phyloP scores from a whole-genome alignment of 2,113 vertebrate genomes.

The Clarias gariepinus region DNA sequence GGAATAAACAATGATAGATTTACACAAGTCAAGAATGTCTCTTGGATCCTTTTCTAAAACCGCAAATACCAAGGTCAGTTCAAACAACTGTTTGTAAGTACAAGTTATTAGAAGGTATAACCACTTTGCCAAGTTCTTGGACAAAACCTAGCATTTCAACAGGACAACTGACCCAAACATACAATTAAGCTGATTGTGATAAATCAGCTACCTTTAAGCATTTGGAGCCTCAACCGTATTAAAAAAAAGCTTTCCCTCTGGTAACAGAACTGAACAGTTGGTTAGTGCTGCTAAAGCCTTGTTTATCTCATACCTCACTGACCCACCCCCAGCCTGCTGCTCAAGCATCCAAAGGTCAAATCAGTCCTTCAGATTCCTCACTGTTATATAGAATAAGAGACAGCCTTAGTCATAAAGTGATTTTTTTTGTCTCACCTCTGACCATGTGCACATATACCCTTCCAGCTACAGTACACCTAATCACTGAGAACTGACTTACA shows the following conservation, averaged over 20 bases:
- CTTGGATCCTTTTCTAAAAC: too few relatives aligned
- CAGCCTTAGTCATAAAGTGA: neutral
- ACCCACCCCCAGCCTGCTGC: slow-evolving; percentile 10
- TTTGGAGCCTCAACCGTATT: too few relatives aligned
- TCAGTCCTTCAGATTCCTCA: slow-evolving; percentile 8
- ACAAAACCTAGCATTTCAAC: too few relatives aligned
- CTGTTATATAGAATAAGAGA: neutral
- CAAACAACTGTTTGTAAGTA: too few relatives aligned
- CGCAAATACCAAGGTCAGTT: too few relatives aligned
- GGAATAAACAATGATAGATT: too few relatives aligned
- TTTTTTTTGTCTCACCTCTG: neutral
- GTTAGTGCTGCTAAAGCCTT: slow-evolving; percentile 7
- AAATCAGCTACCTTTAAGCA: too few relatives aligned
- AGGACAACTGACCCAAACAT: too few relatives aligned
- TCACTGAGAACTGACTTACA: neutral
- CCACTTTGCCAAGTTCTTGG: too few relatives aligned
- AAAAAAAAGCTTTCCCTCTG: neutral
- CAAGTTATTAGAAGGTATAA: too few relatives aligned
- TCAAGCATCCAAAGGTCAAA: slow-evolving; percentile 21
- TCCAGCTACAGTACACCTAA: neutral
- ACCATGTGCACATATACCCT: neutral
- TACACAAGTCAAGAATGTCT: too few relatives aligned
- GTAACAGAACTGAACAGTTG: neutral
- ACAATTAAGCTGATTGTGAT: too few relatives aligned
- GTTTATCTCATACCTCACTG: slow-evolving; percentile 24